Conservation (phyloP, 1,140 invertebrate genomes). For the Brachionus manjavacas region DNA sequence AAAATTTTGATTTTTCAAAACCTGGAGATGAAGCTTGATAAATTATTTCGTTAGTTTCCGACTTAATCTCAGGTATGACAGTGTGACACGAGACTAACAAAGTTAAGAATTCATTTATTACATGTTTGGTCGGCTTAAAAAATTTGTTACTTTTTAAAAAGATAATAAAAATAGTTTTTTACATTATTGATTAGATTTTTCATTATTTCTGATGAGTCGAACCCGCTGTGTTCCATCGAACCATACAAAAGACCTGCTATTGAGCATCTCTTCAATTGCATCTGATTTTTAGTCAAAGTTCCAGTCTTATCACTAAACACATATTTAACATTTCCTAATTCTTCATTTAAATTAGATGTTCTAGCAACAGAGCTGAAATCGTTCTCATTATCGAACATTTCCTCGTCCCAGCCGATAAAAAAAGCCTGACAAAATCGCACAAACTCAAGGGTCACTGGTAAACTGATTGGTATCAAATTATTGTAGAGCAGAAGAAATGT, state of each 20-base stretch:
- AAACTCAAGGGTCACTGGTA: constrained; percentile 96
- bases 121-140: not conserved
- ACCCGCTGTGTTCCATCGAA: not conserved
- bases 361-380: constrained; percentile 92
- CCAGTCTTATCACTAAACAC: constrained; percentile 82
- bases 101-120: constrained; percentile 17
- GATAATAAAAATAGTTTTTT: not conserved
- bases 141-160: not conserved
- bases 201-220: not conserved
- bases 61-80: constrained; percentile 29
- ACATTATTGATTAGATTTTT: constrained; percentile 1
- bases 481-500: constrained; percentile 99
- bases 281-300: constrained; percentile 89
- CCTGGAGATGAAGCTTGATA: constrained; percentile 95
- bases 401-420: constrained; percentile 56
- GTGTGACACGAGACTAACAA: constrained; percentile 29
- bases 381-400: constrained; percentile 69
- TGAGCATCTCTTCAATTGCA: constrained; percentile 89
- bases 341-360: constrained; percentile 97
- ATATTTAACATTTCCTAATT: constrained; percentile 74
- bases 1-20: not conserved
- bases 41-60: constrained; percentile 60
- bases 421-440: constrained; percentile 82
- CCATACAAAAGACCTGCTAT: constrained; percentile 73
- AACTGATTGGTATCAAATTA: constrained; percentile 96